Base-by-base conservation (phyloP, 2,888 invertebrate species). In the Spilarctia lutea region DNA sequence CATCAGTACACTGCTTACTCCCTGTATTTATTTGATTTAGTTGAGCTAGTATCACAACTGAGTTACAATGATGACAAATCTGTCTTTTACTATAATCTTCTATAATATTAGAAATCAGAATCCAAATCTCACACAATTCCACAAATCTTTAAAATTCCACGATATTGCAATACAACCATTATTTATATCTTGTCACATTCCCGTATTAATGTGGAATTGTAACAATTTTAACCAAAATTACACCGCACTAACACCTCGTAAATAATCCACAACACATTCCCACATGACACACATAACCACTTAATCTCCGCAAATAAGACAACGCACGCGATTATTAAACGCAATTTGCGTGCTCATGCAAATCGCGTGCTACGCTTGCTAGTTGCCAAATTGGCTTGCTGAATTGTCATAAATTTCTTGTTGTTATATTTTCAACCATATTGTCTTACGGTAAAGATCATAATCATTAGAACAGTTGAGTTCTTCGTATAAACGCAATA, bases 261-360 rank as follows among this genome's bases (percentile, higher is more conserved):
- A 85, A 87, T 87, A 84, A 86, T 88, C 73, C 74, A 33, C 75
- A 79, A 79, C 68, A 81, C 85, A 89, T 87, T 84, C 85, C 85
- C 70, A 79, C 85, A 75, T 80, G 80, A 83, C 85, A 85, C 75
- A 63, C 65, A 83, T 80, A 78, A 83, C 84, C 86, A 83, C 89
- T 89, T 89, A 84, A 89, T 89, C 87, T 86, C 84, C 81, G n/a
- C 78, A 84, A 89, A 90, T 90, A 90, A 90, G 89, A 90, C 89
- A 89, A 84, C 86, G 82, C 86, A 83, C 77, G 80, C 81, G 70
- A 85, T 89, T 86, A 86, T 88, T 85, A 86, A 74, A 85, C 84
- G 83, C 77, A 79, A 89, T 86, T 86, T 86, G 86, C 83, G 85
- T 84, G 85, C 82, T 86, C 85, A 86, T 85, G 85, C 85, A 76